A percentile compares a stretch with the other conserved stretches of the same genome.
Evolutionary conservation across 1,140 invertebrate species (phyloP).

Genomic region (Gryon sp.): DNA sequence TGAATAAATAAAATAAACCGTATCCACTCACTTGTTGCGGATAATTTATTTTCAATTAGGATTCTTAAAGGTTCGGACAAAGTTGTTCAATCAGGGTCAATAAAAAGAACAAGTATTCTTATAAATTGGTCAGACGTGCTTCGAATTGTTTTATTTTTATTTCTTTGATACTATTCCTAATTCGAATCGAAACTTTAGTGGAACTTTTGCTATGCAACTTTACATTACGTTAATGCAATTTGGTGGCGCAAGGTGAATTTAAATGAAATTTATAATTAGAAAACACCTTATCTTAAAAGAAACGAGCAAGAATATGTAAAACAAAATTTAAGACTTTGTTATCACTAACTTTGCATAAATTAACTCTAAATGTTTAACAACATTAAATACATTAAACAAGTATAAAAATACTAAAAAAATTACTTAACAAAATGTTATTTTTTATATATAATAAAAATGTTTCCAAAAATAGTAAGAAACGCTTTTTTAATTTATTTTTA

Average conservation of each 20-base stretch:
- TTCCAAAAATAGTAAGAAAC: no score
- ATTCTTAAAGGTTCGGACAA: constrained; percentile 5
- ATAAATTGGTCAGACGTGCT: constrained; percentile 58
- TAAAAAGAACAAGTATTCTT: constrained; percentile 38
- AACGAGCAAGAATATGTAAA: constrained; percentile 5
- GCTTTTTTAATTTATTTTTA: no score
- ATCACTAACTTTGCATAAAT: no score
- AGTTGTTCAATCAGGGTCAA: constrained; percentile 37
- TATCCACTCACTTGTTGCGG: constrained; percentile 35
- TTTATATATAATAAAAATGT: no score
- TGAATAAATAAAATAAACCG: no score
- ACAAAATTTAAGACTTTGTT: neutral
- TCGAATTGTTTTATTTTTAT: constrained; percentile 34
- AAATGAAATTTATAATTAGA: constrained; percentile 77
- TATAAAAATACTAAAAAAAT: no score
- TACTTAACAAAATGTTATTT: no score
- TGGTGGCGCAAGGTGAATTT: constrained; percentile 68
- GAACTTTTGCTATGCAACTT: constrained; percentile 24
- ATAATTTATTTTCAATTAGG: constrained; percentile 46
- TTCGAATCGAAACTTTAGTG: constrained; percentile 34
- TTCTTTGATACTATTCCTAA: constrained; percentile 39
- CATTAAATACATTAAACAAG: no score
- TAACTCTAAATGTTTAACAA: no score
- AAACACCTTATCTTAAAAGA: constrained; percentile 37
- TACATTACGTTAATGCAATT: constrained; percentile 70